Evolutionary conservation across 2,113 vertebrate genomes (phyloP).

Genomic region (Siniperca chuatsi): DNA sequence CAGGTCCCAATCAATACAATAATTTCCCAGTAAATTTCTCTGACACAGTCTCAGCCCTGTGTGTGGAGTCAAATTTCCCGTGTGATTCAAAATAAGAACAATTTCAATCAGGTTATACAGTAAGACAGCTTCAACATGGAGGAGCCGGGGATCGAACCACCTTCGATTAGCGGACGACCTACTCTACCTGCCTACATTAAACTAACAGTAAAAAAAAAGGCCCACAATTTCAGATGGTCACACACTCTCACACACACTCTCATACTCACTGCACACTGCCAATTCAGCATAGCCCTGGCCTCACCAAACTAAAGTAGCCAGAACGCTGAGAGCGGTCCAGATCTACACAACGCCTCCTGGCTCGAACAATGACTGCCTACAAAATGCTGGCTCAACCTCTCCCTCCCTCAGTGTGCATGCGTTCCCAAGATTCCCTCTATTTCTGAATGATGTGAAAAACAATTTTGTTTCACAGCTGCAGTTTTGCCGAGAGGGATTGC

Average conservation of each 20-base stretch:
- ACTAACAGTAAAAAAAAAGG: background rate
- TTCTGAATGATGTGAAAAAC: constrained; percentile 74
- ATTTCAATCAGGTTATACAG: too few relatives aligned
- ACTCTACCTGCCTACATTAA: background rate
- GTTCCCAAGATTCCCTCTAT: constrained; percentile 61
- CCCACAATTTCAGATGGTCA: constrained; percentile 19
- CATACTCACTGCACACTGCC: constrained; percentile 39
- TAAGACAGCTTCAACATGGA: background rate
- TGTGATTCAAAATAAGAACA: constrained; percentile 17
- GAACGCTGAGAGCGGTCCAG: constrained; percentile 56
- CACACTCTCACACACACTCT: constrained; percentile 18
- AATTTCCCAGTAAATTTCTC: constrained; percentile 29
- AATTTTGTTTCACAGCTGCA: constrained; percentile 73
- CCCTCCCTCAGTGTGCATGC: constrained; percentile 41
- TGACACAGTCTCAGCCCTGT: constrained; percentile 12
- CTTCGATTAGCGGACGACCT: background rate
- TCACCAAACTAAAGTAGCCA: constrained; percentile 57
- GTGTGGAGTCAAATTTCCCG: constrained; percentile 15
- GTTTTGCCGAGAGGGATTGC: constrained; percentile 58
- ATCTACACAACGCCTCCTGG: constrained; percentile 52
- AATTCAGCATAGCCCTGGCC: constrained; percentile 39
- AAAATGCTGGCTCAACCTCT: constrained; percentile 66
- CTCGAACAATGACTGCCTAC: constrained; percentile 40
- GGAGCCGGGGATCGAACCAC: background rate
- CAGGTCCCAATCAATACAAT: constrained; percentile 48